phyloP scores from a whole-genome alignment of 2,113 vertebrate genomes.

The Ramphastos sulfuratus region DNA sequence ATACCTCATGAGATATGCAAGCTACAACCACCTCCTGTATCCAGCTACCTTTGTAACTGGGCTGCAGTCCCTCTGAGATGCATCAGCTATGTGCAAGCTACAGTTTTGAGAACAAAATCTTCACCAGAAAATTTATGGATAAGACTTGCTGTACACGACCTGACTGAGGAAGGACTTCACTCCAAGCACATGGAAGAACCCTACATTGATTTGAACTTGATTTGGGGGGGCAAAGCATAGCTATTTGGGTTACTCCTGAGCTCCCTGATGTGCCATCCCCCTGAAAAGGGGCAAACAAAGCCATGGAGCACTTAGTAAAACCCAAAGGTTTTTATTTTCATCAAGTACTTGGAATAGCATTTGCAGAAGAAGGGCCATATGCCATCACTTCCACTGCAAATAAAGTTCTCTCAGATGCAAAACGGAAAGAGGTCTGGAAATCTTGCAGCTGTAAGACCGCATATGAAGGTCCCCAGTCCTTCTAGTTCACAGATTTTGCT shows the following conservation, averaged over 20 bases:
- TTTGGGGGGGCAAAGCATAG: neutral
- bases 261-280: neutral
- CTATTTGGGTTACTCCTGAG: neutral
- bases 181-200: rapidly evolving
- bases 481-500: neutral
- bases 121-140: neutral
- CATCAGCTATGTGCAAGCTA: rapidly evolving
- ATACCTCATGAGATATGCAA: rapidly evolving
- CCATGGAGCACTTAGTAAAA: neutral
- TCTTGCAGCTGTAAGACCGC: constrained; percentile 4
- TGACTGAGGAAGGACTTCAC: neutral
- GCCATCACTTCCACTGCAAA: neutral
- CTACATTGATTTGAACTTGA: neutral
- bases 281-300: neutral
- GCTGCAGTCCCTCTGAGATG: neutral
- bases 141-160: neutral
- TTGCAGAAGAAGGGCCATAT: neutral
- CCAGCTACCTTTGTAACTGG: neutral
- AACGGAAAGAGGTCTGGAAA: neutral
- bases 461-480: neutral
- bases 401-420: neutral
- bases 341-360: neutral
- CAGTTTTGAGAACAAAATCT: neutral
- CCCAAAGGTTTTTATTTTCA: neutral
- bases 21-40: neutral